Percentiles rank a stretch among this genome's conserved stretches.
Conservation (phyloP, 2,113 vertebrate species). For the Grantiella picta region DNA sequence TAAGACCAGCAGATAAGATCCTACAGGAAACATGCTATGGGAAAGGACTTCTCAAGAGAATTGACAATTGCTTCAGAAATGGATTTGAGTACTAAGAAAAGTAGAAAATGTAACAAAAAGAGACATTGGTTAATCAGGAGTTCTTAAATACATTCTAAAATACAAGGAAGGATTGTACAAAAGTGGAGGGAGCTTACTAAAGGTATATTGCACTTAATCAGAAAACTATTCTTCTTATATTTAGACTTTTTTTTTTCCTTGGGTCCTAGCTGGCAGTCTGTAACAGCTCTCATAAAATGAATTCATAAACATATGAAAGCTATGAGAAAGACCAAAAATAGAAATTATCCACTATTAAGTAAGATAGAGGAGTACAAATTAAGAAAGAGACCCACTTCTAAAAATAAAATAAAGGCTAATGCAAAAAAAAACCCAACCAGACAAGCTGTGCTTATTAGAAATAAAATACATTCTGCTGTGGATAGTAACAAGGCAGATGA, state of each 20-base stretch:
- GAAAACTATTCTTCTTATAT: neutral
- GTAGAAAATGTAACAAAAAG: neutral
- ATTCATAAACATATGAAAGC: neutral
- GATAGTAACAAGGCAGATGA: neutral
- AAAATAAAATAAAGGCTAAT: neutral
- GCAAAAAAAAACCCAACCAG: neutral
- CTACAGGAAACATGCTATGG: neutral
- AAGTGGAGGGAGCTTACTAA: neutral
- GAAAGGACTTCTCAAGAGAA: neutral
- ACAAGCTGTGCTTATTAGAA: neutral
- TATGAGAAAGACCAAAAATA: neutral
- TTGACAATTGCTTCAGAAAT: neutral
- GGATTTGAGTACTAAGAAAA: neutral
- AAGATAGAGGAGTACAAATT: neutral
- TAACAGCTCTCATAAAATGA: neutral
- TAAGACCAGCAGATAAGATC: neutral
- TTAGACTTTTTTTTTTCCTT: neutral
- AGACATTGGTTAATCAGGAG: neutral
- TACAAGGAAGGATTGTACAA: neutral
- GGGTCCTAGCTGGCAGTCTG: neutral
- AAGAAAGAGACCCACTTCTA: neutral
- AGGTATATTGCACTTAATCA: neutral
- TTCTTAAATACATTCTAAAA: neutral
- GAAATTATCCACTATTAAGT: neutral
- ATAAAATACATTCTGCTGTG: neutral